Evolutionary conservation across 2,113 vertebrate genomes (phyloP), one percentile per base, ranked within the genome.

Genomic region (Alaudala cheleensis): DNA sequence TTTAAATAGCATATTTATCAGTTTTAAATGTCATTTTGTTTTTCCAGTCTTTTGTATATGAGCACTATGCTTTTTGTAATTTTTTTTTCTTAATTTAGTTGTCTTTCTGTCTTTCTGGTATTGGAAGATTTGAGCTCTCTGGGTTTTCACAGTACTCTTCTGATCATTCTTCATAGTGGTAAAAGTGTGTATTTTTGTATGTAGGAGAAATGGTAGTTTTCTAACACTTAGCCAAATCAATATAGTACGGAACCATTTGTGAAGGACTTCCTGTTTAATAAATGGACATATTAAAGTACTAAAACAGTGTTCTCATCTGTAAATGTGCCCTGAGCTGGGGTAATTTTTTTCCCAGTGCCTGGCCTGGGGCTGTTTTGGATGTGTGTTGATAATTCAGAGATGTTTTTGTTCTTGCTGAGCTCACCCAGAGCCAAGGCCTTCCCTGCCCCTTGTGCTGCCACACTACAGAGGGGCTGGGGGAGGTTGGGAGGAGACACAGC

Each of bases 181-280:
- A 97, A 98, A 95, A 97, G 97, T 96, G 97, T 98, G 98, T 98
- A 98, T 98, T 98, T 98, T 98, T 98, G 96, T 98, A 98, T 97
- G 98, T 98, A 98, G 95, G 87, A 96, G 82, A 97, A 98, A 98
- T 97, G 93, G 77, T 97, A 97, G 95, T 97, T 98, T 98, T 98
- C 96, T 98, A 97, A 93, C 95, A 95, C 96, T 98, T 97, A 98
- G 65, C 95, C 83, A 92, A 96, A 96, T 97, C 93, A 94, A 90
- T 98, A 97, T 96, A 95, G 96, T 98, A 97, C 50, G 84, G 93
- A 98, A 97, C 96, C 89, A 97, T 98, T 96, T 97, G 97, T 97
- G 97, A 98, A 98, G 96, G 96, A 98, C 88, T 98, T 97, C 90
- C 96, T 97, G 97, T 97, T 97, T 97, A 98, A 98, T 98, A 98